Evolutionary conservation across 2,113 vertebrate genomes (phyloP), one percentile per base, ranked within the genome.

Genomic region (Pseudopipra pipra): DNA sequence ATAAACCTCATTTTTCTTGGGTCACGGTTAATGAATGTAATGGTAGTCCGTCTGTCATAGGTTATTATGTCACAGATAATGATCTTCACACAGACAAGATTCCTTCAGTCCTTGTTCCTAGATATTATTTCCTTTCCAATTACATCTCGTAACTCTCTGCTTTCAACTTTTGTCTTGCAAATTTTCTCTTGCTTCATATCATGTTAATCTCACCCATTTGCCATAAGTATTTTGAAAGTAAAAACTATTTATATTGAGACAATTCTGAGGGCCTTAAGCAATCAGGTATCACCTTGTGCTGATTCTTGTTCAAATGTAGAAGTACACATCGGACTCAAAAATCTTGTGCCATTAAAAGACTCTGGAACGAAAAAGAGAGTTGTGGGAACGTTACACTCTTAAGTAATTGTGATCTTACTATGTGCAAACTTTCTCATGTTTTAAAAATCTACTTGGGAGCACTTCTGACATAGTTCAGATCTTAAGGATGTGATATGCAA

Each of bases 1-100:
- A 74, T 93, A 93, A 96, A 84, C 67, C 61, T 93, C 9, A 81
- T 90, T 96, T 94, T 92, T 90, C 92, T 90, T 80, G 85, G 37
- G 74, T 92, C 43, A 22, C 0, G 0, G 91, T 92, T 95, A 88
- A 90, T 83, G 54, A 93, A 33, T 55, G 23, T 68, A 80, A 58
- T 55, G 68, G 43, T 52, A 77, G 35, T 62, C 63, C 2, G 11
- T 90, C 93, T 46, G 5, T 94, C 79, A 80, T 24, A 67, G 56
- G 54, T 88, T 80, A 19, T 83, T 65, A 8, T 93, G 75, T 75
- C 79, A 85, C 67, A 83, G 75, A 79, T 87, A 94, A 94, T 93
- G 82, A 85, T 95, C 63, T 86, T 83, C 75, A 77, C 46, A 27
- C 25, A 33, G 87, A n/a, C 52, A 47, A 31, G 75, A 39, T 74